Evolutionary conservation across 2,797 vertebrate genomes (phyloP), one percentile per base, ranked within the genome.

Genomic region (Hydrophis major): DNA sequence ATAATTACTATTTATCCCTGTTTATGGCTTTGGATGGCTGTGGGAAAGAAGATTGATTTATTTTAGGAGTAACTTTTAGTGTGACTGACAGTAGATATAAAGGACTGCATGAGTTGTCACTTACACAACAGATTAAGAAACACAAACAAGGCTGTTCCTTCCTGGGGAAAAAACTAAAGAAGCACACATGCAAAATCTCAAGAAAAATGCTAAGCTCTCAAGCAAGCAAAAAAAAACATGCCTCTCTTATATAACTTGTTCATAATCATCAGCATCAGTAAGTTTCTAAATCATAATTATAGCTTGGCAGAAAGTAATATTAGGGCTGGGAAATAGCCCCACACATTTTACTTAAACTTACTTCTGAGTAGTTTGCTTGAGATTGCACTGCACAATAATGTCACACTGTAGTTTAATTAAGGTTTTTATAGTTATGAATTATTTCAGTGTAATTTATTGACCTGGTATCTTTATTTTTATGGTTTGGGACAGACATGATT

Each of bases 1-100:
- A 87, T 96, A 97, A 97, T 96, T 95, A 95, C 91, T 96, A 95
- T 96, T 97, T 97, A 96, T 96, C 94, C 91, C 92, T 96, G 93
- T 96, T 96, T 96, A 96, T 94, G 95, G 91, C 90, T 94, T 94
- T 93, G 93, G 95, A 94, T 92, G 93, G 94, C 93, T 95, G 83
- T 94, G 94, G 94, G 69, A 86, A 6, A 20, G 92, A 95, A 95
- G 93, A 94, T 7, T 10, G 92, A 92, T 92, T 94, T 94, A 92
- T 0, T 89, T 89, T 94, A 95, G 90, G 92, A 89, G 55, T 88
- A 95, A 94, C 90, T 59, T 94, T 94, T 94, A 94, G 96, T 96
- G 95, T 87, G 94, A 90, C 87, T 94, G 95, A 83, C 89, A 92
- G 91, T 86, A 89, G 92, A 16, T 91, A 87, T 92, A 57, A 50